Evolutionary conservation across 1,140 invertebrate genomes (phyloP), one percentile per base, ranked within the genome.

Genomic region (Apocrypta bakeri): DNA sequence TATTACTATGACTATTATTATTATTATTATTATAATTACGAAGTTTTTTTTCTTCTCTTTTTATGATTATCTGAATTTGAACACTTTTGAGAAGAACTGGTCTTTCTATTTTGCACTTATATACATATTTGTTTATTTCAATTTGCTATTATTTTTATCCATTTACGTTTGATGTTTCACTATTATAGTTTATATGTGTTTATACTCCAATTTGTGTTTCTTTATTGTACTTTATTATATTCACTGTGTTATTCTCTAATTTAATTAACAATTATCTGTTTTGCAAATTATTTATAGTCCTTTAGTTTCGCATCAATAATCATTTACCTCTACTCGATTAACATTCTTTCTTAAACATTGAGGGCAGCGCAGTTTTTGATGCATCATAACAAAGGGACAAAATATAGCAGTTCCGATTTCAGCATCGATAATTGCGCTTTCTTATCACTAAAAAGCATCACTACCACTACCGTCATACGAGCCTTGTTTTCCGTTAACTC

Each of bases 321-420:
- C 72, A 73, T 81, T 42, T 48, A 40, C 76, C 37, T 71, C n/a
- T n/a, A 63, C 68, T 66, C 69, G 69, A 74, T 76, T 21, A 69
- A 68, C 81, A 71, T 75, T 84, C 29, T 29, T 83, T 85, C 71
- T 68, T 68, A 40, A 74, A 79, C 0, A 75, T 79, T 75, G 82
- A 83, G 82, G 80, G 82, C 82, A 79, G 77, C 64, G 66, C 82
- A 83, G 77, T 80, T 79, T 68, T 83, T 40, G 77, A 80, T 83
- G 82, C 31, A 24, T 75, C 66, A 75, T 12, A 69, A 61, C 25
- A 79, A 83, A 83, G 25, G 56, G 31, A 61, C 37, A 74, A 80
- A 40, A 7, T 79, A 80, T 83, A 37, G 24, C 82, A 68, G 72
- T 75, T 66, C 27, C 72, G 66, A 76, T 29, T 48, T 69, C 29